phyloP scores from a whole-genome alignment of 1,140 invertebrate genomes.

The Aethina tumida region DNA sequence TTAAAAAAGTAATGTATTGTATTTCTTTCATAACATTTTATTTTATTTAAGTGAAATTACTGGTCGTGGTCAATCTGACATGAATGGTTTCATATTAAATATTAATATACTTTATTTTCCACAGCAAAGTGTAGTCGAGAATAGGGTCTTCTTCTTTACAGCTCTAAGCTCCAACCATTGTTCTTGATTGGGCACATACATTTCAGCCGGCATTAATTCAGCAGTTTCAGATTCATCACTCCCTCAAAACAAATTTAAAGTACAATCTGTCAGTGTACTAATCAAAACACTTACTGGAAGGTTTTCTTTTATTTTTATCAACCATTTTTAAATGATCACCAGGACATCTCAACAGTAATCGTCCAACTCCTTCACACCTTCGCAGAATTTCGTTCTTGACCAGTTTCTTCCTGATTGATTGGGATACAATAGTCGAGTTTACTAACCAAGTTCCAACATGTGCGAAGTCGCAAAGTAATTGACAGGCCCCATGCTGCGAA shows the following conservation, averaged over 20 bases:
- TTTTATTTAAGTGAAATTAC: too few species aligned
- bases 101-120: constrained; percentile 11
- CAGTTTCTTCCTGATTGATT: constrained; percentile 52
- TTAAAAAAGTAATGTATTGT: too few species aligned
- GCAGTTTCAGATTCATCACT: constrained; percentile 23
- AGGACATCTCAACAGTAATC: constrained; percentile 59
- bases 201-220: constrained; percentile 67
- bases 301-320: constrained; percentile 33
- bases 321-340: constrained; percentile 63
- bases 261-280: not conserved
- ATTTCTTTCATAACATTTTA: too few species aligned
- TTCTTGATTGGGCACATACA: constrained; percentile 83
- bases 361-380: constrained; percentile 70
- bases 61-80: too few species aligned
- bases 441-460: constrained; percentile 61
- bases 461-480: constrained; percentile 64
- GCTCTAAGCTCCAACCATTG: constrained; percentile 72
- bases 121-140: constrained; percentile 13
- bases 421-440: constrained; percentile 42
- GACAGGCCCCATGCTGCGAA: constrained; percentile 49
- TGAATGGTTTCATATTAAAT: too few species aligned
- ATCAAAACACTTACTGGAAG: not conserved
- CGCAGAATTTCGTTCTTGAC: constrained; percentile 64
- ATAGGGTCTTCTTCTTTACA: constrained; percentile 30
- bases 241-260: constrained; percentile 11